A percentile compares a stretch with the other conserved stretches of the same genome.
These are phyloP conservation scores for Astyanax mexicanus DNA, from an alignment of 2,797 vertebrate genomes.

Conservation along the genomic window DNA sequence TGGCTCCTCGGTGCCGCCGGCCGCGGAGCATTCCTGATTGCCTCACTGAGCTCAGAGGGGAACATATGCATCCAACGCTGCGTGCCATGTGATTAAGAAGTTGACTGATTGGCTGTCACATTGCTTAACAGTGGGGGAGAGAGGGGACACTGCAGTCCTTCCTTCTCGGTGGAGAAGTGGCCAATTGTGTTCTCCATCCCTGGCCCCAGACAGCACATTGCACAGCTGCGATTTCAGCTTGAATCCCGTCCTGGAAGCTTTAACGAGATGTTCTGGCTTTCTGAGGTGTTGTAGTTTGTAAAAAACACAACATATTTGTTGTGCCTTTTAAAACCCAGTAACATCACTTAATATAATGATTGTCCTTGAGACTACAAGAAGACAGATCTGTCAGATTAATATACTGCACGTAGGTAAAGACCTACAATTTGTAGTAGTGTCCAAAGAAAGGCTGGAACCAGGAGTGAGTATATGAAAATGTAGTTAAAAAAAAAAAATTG, in stretches of 20 bases:
- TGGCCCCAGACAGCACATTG: background rate
- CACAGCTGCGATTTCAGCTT: slow-evolving; percentile 9
- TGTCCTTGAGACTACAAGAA: background rate
- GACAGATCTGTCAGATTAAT: too few relatives aligned
- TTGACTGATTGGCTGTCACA: slow-evolving; percentile 23
- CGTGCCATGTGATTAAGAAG: slow-evolving; percentile 20
- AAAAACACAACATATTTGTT: background rate
- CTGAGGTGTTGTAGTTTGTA: background rate
- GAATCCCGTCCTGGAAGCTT: background rate
- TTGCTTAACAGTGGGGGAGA: slow-evolving; percentile 27
- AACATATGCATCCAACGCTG: background rate
- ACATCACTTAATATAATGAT: background rate
- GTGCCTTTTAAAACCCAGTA: background rate
- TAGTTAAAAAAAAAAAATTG: too few relatives aligned
- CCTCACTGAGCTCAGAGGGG: slow-evolving; percentile 4
- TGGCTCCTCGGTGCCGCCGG: background rate
- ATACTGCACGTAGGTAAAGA: too few relatives aligned
- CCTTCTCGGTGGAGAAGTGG: slow-evolving; percentile 30
- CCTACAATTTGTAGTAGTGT: too few relatives aligned
- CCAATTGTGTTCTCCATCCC: slow-evolving; percentile 1
- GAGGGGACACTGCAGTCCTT: slow-evolving; percentile 12
- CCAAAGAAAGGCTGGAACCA: too few relatives aligned
- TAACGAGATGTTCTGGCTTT: background rate
- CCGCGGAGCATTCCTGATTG: slow-evolving; percentile 5
- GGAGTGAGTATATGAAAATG: too few relatives aligned